Percentiles rank a stretch among this genome's conserved stretches.
phyloP scores from a whole-genome alignment of 2,888 invertebrate species.

The Cremastobaeus sp. region DNA sequence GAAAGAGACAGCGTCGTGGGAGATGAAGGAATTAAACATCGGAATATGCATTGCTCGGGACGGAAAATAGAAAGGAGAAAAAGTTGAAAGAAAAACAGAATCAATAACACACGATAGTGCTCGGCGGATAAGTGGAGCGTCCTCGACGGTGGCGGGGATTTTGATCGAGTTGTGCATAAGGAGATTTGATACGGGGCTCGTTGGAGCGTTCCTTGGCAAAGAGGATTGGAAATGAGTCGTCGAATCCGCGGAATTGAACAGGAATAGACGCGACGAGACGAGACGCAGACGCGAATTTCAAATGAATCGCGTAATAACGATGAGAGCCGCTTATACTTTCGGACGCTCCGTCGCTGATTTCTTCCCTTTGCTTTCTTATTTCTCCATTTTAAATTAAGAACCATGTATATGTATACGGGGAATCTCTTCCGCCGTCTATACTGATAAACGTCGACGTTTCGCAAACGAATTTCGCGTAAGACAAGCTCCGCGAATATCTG shows the following conservation, averaged over 20 bases:
- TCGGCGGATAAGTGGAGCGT: conserved; percentile 36
- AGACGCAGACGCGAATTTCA: conserved; percentile 66
- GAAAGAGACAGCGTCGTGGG: conserved; percentile 19
- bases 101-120: conserved; percentile 55
- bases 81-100: conserved; percentile 58
- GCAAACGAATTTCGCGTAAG: too few relatives aligned
- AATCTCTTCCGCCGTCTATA: too few relatives aligned
- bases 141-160: conserved; percentile 63
- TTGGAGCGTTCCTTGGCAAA: conserved; percentile 73
- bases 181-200: conserved; percentile 71
- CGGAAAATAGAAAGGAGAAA: conserved; percentile 23
- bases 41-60: conserved; percentile 38
- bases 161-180: conserved; percentile 75
- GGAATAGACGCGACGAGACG: conserved; percentile 39
- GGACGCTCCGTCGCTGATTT: conserved; percentile 42
- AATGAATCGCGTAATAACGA: conserved; percentile 76
- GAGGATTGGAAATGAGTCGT: conserved; percentile 71
- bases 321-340: conserved; percentile 73
- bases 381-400: neutral
- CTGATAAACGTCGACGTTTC: too few relatives aligned
- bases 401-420: too few relatives aligned
- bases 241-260: conserved; percentile 61
- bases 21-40: conserved; percentile 46
- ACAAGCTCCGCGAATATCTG: conserved; percentile 19
- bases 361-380: conserved; percentile 7